phyloP scores from a whole-genome alignment of 2,888 invertebrate genomes.

The Calameuta pallipes region DNA sequence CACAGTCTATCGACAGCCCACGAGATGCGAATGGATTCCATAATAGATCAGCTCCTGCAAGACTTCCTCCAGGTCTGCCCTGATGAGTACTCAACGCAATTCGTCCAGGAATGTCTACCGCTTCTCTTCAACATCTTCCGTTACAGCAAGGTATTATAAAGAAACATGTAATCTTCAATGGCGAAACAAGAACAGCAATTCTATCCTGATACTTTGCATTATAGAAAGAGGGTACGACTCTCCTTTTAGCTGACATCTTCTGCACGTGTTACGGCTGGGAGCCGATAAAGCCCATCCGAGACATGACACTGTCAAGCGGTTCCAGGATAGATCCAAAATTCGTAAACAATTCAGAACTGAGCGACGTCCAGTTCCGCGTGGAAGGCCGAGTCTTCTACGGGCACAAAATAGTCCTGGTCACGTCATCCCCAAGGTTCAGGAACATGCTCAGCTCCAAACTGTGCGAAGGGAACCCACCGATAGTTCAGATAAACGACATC shows the following conservation, averaged over 20 bases:
- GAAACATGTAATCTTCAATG: background rate
- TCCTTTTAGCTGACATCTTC: constrained; percentile 88
- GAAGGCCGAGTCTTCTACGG: constrained; percentile 93
- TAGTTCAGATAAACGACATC: constrained; percentile 92
- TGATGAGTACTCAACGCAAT: constrained; percentile 89
- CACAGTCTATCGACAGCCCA: constrained; percentile 88
- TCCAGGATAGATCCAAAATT: constrained; percentile 92
- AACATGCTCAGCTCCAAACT: constrained; percentile 85
- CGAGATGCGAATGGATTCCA: constrained; percentile 83
- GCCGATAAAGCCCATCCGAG: constrained; percentile 80
- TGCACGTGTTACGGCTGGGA: constrained; percentile 92
- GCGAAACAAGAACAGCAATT: background rate
- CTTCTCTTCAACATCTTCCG: constrained; percentile 90
- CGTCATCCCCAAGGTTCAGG: constrained; percentile 86
- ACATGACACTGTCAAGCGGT: constrained; percentile 74
- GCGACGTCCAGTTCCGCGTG: constrained; percentile 92
- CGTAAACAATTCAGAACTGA: constrained; percentile 92
- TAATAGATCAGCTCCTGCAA: constrained; percentile 88
- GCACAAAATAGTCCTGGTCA: constrained; percentile 93
- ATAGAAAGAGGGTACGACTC: constrained; percentile 88
- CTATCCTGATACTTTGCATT: constrained; percentile 36
- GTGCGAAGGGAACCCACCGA: constrained; percentile 81
- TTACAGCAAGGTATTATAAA: constrained; percentile 81
- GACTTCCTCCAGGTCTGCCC: constrained; percentile 92
- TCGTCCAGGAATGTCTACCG: constrained; percentile 90